Evolutionary conservation across 2,888 invertebrate genomes (phyloP).

Genomic region (Allolobophora icterica): DNA sequence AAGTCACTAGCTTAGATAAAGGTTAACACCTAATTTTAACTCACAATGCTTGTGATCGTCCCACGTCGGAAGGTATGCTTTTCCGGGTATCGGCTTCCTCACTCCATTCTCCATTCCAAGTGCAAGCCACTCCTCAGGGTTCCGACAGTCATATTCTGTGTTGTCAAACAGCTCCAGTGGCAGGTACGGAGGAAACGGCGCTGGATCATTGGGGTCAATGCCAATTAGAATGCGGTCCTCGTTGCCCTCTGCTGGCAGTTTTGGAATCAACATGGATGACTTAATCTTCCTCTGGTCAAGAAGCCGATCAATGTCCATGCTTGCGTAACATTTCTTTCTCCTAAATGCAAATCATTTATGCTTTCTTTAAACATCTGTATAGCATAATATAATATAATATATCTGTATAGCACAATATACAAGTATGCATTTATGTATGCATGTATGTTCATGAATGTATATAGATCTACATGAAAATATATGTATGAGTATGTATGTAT

Average conservation of each 20-base stretch:
- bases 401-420: too few species aligned
- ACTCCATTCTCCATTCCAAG: constrained; percentile 72
- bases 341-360: not conserved
- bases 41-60: constrained; percentile 48
- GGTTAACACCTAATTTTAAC: constrained; percentile 25
- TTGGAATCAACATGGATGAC: not conserved
- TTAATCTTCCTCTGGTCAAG: not conserved
- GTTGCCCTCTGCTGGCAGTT: not conserved
- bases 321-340: constrained; percentile 7
- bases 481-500: too few species aligned
- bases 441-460: too few species aligned
- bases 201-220: constrained; percentile 57
- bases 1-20: not conserved
- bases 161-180: constrained; percentile 77
- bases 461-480: too few species aligned
- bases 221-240: constrained; percentile 52
- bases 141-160: constrained; percentile 72
- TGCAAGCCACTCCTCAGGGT: constrained; percentile 78
- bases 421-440: too few species aligned
- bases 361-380: not conserved
- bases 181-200: constrained; percentile 67
- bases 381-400: not conserved
- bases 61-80: constrained; percentile 73
- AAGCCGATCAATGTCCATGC: not conserved
- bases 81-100: constrained; percentile 77